Percentiles rank a stretch among this genome's conserved stretches.
These are phyloP conservation scores for Anas platyrhynchos DNA, from an alignment of 2,113 vertebrate species.

Conservation along the genomic window DNA sequence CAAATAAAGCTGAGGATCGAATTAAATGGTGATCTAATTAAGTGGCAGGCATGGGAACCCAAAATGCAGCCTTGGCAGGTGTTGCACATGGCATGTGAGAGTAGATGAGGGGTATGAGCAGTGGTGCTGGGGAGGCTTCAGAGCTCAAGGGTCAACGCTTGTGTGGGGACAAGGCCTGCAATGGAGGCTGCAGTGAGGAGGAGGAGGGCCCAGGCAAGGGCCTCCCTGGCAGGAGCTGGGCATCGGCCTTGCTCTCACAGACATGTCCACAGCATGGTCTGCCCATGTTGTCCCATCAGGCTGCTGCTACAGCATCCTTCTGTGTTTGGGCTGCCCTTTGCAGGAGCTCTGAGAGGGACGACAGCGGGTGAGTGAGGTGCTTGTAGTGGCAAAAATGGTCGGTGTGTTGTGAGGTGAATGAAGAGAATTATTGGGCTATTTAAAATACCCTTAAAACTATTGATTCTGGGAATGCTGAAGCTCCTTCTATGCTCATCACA, in stretches of 20 bases:
- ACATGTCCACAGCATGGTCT: not conserved
- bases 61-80: conserved; percentile 33
- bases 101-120: not conserved
- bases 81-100: accelerated
- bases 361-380: not conserved
- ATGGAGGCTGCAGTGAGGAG: too few relatives aligned
- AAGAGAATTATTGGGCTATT: not conserved
- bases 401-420: not conserved
- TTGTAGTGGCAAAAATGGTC: not conserved
- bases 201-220: not conserved
- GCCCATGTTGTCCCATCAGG: not conserved
- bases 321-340: not conserved
- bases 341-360: not conserved
- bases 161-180: not conserved
- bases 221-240: not conserved
- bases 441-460: not conserved
- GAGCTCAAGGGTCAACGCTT: not conserved
- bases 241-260: not conserved
- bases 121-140: not conserved
- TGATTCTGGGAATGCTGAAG: not conserved
- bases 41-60: conserved; percentile 14
- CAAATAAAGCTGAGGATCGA: not conserved
- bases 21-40: conserved; percentile 50
- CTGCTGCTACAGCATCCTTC: not conserved
- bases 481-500: not conserved